Evolutionary conservation across 2,888 invertebrate species (phyloP).

Genomic region (Carpatolechia fugitivella): DNA sequence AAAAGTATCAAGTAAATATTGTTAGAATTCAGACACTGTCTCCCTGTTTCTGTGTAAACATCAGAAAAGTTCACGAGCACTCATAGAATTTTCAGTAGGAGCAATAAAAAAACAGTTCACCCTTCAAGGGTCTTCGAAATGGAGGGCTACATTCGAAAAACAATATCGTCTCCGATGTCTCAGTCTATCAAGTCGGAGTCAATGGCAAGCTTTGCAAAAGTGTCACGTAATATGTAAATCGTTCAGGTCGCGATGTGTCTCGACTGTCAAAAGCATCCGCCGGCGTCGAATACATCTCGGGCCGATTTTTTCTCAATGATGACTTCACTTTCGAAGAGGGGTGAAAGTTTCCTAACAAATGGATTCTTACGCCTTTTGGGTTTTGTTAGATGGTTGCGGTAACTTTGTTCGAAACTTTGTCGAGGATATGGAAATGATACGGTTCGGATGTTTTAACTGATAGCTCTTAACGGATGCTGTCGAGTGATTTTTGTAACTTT

Average conservation of each 20-base stretch:
- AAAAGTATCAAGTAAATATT: conserved; percentile 26
- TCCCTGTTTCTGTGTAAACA: conserved; percentile 31
- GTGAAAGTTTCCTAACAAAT: conserved; percentile 42
- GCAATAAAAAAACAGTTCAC: conserved; percentile 62
- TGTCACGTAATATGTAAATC: conserved; percentile 79
- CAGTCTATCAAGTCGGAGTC: conserved; percentile 71
- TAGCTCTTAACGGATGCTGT: conserved; percentile 6
- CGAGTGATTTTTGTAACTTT: conserved; percentile 11
- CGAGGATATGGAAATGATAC: conserved; percentile 10
- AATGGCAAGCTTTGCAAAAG: conserved; percentile 71
- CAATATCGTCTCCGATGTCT: conserved; percentile 72
- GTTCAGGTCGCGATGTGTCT: conserved; percentile 74
- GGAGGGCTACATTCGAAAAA: conserved; percentile 60
- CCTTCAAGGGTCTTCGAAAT: conserved; percentile 49
- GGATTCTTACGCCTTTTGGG: conserved; percentile 33
- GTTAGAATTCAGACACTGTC: conserved; percentile 28
- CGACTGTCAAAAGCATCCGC: conserved; percentile 72
- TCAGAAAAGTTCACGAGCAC: conserved; percentile 36
- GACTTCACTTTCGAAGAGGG: conserved; percentile 56
- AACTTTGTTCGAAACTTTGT: conserved; percentile 10
- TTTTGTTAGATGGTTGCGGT: conserved; percentile 8
- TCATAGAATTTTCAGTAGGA: conserved; percentile 60
- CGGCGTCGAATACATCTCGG: conserved; percentile 54
- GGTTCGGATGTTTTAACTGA: conserved; percentile 1
- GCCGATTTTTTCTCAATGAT: conserved; percentile 65